These are phyloP conservation scores for Campaea margaritaria DNA, from an alignment of 2,888 invertebrate genomes.

Conservation along the genomic window DNA sequence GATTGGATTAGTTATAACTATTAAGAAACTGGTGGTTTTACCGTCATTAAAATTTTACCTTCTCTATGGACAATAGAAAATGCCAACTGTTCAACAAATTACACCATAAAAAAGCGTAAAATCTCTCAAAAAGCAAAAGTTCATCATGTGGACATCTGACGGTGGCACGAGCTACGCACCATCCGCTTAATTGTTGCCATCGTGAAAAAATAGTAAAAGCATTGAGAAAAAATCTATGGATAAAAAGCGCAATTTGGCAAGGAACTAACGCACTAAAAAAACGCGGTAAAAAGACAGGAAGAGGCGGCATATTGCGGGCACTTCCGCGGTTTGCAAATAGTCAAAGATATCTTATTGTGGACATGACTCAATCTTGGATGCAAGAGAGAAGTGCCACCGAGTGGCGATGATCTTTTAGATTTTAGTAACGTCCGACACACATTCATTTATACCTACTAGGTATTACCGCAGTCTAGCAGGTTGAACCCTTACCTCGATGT, in stretches of 20 bases:
- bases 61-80: no score
- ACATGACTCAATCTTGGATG: constrained; percentile 34
- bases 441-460: no score
- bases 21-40: no score
- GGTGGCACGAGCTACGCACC: constrained; percentile 74
- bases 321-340: constrained; percentile 72
- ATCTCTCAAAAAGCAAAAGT: constrained; percentile 63
- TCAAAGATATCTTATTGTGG: constrained; percentile 51
- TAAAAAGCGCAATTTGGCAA: constrained; percentile 76
- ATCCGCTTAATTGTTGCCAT: constrained; percentile 63
- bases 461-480: no score
- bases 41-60: no score
- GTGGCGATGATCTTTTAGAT: no score
- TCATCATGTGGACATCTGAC: constrained; percentile 60
- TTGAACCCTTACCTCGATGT: no score
- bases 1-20: no score
- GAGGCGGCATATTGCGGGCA: constrained; percentile 78
- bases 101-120: constrained; percentile 33
- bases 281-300: constrained; percentile 82
- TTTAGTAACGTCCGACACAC: no score
- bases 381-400: not conserved
- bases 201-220: constrained; percentile 59
- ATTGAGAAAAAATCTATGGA: constrained; percentile 59
- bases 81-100: no score
- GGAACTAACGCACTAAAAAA: constrained; percentile 49